A percentile compares a stretch with the other conserved stretches of the same genome.
Conservation (phyloP, 1,140 invertebrate species). For the Atta colombica region DNA sequence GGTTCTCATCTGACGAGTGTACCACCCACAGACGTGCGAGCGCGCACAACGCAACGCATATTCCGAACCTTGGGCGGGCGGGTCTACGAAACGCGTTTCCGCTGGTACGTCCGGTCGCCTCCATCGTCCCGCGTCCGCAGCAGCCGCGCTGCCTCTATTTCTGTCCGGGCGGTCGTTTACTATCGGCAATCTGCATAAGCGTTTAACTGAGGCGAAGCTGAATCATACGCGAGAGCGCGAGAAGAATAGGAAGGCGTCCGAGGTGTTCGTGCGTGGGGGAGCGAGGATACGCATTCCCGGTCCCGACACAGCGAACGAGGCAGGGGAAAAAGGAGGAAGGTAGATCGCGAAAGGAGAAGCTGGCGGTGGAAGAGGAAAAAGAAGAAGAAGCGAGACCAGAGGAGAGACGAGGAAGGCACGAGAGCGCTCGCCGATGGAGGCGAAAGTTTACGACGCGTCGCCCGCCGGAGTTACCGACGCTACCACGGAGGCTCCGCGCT, state of each 20-base stretch:
- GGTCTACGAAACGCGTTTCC: conserved; percentile 66
- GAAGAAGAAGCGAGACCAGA: conserved; percentile 37
- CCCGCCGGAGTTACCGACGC: conserved; percentile 83
- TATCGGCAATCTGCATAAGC: conserved; percentile 82
- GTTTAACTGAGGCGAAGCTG: conserved; percentile 79
- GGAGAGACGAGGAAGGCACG: conserved; percentile 77
- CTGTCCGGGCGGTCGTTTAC: conserved; percentile 78
- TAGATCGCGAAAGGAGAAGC: conserved; percentile 19
- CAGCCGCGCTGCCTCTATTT: conserved; percentile 73
- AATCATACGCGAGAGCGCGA: conserved; percentile 77
- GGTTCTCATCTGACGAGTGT: conserved; percentile 53
- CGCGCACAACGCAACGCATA: neutral
- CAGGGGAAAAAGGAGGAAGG: conserved; percentile 23
- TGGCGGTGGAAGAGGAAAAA: conserved; percentile 1
- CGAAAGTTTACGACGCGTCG: conserved; percentile 85
- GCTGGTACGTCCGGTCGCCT: conserved; percentile 45
- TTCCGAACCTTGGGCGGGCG: neutral
- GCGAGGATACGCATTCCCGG: conserved; percentile 56
- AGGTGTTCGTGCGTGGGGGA: conserved; percentile 73
- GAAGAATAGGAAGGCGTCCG: conserved; percentile 75
- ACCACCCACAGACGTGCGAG: conserved; percentile 28
- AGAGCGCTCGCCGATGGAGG: conserved; percentile 83
- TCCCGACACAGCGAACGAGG: conserved; percentile 24
- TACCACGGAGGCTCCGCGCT: conserved; percentile 78
- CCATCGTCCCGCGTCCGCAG: conserved; percentile 39